Conservation (phyloP, 2,113 vertebrate genomes). For the Chaetodon auriga region DNA sequence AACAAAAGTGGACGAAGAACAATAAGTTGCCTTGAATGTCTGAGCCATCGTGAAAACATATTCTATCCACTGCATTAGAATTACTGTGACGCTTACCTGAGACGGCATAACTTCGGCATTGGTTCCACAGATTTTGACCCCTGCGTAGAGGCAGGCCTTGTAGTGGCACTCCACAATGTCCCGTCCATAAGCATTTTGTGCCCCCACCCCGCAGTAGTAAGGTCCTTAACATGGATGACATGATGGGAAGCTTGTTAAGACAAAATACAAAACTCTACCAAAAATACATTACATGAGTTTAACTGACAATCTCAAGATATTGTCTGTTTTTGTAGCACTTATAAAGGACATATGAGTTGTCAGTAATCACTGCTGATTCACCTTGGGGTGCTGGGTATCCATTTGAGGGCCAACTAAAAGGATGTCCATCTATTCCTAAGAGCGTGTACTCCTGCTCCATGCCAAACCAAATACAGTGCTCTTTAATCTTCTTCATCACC, state of each 20-base stretch:
- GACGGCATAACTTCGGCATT: conserved; percentile 80
- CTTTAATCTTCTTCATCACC: conserved; percentile 71
- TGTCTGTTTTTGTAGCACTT: background rate
- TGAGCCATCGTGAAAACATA: background rate
- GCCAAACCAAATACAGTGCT: conserved; percentile 72
- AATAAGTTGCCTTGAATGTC: no score
- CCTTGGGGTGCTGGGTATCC: conserved; percentile 75
- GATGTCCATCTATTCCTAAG: conserved; percentile 58
- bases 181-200: conserved; percentile 86
- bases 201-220: conserved; percentile 91
- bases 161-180: conserved; percentile 88
- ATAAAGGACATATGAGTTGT: background rate
- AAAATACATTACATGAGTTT: background rate
- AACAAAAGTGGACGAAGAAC: background rate
- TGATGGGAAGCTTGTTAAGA: background rate
- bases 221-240: conserved; percentile 81
- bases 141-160: conserved; percentile 78
- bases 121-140: conserved; percentile 73
- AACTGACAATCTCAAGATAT: no score
- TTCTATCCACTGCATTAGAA: background rate
- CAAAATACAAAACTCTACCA: background rate
- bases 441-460: conserved; percentile 81
- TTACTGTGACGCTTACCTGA: conserved; percentile 66
- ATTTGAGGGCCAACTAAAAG: conserved; percentile 67
- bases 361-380: conserved; percentile 1